phyloP scores from a whole-genome alignment of 2,888 invertebrate species.

The Notocelia uddmanniana region DNA sequence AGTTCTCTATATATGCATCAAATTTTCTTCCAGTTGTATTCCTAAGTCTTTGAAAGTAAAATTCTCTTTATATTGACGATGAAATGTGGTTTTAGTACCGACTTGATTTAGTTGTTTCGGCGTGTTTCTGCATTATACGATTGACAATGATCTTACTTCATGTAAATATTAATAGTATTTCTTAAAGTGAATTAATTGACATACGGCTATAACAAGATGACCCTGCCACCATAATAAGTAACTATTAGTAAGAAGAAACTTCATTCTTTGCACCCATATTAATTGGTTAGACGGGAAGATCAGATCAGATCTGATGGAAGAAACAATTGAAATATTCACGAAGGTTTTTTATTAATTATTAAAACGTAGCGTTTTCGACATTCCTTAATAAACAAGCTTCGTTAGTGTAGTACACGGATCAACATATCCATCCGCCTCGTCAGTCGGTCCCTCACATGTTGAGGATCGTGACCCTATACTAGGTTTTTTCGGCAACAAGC shows the following conservation, averaged over 20 bases:
- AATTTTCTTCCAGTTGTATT: not conserved
- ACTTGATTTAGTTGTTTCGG: not conserved
- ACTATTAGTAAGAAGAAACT: too few relatives aligned
- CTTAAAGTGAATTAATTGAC: not conserved
- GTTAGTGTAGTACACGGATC: not conserved
- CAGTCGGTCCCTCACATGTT: too few relatives aligned
- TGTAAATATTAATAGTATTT: not conserved
- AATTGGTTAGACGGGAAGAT: not conserved
- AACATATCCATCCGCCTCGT: too few relatives aligned
- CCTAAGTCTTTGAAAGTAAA: not conserved
- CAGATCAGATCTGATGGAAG: not conserved
- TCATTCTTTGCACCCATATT: not conserved
- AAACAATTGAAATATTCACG: not conserved
- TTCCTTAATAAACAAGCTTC: not conserved
- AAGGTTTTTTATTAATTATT: not conserved
- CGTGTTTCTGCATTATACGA: not conserved
- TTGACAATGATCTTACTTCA: not conserved
- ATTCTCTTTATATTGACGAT: not conserved
- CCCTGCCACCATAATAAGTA: too few relatives aligned
- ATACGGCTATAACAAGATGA: not conserved
- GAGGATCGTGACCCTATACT: too few relatives aligned
- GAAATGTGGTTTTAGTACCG: not conserved
- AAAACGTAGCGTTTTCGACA: slow-evolving; percentile 11
- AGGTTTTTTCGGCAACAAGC: too few relatives aligned
- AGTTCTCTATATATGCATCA: not conserved